A percentile compares a stretch with the other conserved stretches of the same genome.
Conservation (phyloP, 2,113 vertebrate species). For the Petaurus breviceps region DNA sequence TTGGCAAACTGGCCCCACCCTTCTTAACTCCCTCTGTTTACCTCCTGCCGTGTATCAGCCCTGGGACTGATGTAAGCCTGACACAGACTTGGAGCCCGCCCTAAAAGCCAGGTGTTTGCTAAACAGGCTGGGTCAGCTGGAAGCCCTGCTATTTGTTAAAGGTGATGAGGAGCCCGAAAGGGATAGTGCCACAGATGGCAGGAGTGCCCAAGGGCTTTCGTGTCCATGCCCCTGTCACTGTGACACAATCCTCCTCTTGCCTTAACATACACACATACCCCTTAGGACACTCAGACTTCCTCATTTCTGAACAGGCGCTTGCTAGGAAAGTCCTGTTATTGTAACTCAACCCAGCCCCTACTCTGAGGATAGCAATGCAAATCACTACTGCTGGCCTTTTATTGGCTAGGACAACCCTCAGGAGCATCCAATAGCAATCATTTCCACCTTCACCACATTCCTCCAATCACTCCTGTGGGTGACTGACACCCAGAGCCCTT, state of each 20-base stretch:
- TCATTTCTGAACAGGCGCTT: neutral
- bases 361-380: neutral
- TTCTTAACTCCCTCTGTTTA: conserved; percentile 1
- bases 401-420: neutral
- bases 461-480: neutral
- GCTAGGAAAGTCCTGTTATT: neutral
- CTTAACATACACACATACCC: neutral
- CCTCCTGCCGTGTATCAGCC: neutral
- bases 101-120: conserved; percentile 70
- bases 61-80: neutral
- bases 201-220: neutral
- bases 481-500: neutral
- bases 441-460: neutral
- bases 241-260: neutral
- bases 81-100: neutral
- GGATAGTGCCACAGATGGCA: conserved; percentile 14
- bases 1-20: neutral
- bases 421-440: neutral
- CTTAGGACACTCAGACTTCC: neutral
- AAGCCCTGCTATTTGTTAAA: conserved; percentile 57
- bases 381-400: neutral
- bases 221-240: neutral
- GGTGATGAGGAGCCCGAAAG: conserved; percentile 51
- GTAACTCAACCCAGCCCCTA: neutral
- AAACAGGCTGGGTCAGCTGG: conserved; percentile 74